Conservation (phyloP, 1,140 invertebrate genomes). For the Aricia agestis region DNA sequence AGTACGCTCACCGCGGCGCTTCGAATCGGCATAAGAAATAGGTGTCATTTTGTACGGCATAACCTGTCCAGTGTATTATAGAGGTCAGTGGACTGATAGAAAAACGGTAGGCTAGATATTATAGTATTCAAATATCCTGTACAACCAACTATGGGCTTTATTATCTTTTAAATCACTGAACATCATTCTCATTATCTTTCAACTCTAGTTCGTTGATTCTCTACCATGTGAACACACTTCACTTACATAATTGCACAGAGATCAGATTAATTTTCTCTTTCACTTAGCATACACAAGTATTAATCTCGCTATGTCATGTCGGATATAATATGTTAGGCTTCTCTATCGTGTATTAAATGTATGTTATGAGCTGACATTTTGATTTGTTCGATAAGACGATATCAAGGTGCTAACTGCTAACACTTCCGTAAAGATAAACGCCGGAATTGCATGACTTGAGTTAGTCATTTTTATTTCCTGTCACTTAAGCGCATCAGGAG, state of each 20-base stretch:
- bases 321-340: neutral
- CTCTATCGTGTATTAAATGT: neutral
- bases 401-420: neutral
- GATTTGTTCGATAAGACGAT: neutral
- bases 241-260: neutral
- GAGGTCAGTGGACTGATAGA: too few relatives aligned
- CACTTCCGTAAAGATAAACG: constrained; percentile 12
- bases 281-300: neutral
- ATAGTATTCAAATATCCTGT: too few relatives aligned
- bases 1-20: too few relatives aligned
- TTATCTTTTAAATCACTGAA: too few relatives aligned
- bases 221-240: neutral
- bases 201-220: neutral
- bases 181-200: neutral
- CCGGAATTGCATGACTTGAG: neutral
- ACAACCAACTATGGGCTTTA: too few relatives aligned
- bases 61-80: too few relatives aligned
- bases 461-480: neutral
- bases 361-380: neutral
- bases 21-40: too few relatives aligned
- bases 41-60: too few relatives aligned
- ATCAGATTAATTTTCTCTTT: neutral
- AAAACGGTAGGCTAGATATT: too few relatives aligned
- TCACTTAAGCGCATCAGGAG: too few relatives aligned
- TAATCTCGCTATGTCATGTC: neutral